Conservation (phyloP, 2,797 vertebrate genomes). For the Pseudomugil tenellus region DNA sequence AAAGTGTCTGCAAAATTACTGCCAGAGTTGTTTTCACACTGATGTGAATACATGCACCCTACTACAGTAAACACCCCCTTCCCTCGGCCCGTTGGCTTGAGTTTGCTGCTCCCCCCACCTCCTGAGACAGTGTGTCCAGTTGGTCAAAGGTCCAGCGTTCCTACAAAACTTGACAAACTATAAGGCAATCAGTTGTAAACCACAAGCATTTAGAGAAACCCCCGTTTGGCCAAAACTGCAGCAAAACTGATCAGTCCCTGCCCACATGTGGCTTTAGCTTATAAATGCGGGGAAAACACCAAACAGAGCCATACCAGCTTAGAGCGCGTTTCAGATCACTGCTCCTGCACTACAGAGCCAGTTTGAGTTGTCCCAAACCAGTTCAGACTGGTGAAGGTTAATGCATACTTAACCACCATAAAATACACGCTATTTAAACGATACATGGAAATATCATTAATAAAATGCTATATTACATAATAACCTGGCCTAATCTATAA, state of each 20-base stretch:
- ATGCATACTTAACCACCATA: background rate
- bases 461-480: background rate
- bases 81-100: conserved; percentile 73
- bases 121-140: conserved; percentile 97
- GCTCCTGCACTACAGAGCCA: conserved; percentile 16
- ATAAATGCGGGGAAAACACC: conserved; percentile 6
- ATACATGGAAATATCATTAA: background rate
- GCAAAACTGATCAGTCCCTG: conserved; percentile 83
- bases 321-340: conserved; percentile 48
- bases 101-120: conserved; percentile 87
- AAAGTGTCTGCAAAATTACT: conserved; percentile 17
- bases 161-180: conserved; percentile 93
- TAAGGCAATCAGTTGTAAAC: conserved; percentile 83
- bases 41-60: conserved; percentile 25
- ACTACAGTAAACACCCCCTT: conserved; percentile 52
- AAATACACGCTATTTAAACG: no score
- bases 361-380: background rate
- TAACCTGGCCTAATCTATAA: background rate
- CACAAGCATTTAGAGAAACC: conserved; percentile 79
- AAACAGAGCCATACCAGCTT: conserved; percentile 46
- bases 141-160: conserved; percentile 99
- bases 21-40: conserved; percentile 21
- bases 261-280: conserved; percentile 41
- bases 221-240: conserved; percentile 84
- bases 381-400: background rate